Conservation (phyloP, 2,797 vertebrate species). For the Lepus townsendii region DNA sequence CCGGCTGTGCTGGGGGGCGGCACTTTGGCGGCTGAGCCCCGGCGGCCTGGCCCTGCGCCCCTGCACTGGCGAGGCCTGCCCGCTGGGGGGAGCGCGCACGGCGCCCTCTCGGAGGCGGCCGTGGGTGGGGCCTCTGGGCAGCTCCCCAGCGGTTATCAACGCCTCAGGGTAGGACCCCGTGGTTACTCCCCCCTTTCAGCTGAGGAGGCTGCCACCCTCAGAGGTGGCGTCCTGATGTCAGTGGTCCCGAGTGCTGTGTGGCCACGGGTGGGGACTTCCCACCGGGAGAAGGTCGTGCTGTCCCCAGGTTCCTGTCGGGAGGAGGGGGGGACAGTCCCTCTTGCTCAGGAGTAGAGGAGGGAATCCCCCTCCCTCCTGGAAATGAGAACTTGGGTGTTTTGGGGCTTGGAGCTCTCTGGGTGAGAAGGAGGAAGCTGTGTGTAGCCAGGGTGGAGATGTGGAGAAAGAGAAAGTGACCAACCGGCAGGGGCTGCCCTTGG, state of each 20-base stretch:
- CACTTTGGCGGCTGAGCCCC: not conserved
- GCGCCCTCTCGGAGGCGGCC: not conserved
- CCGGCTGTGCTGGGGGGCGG: slow-evolving; percentile 48
- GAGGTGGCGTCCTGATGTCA: not conserved
- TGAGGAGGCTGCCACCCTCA: not conserved
- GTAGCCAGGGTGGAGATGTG: not conserved
- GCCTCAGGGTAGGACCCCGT: not conserved
- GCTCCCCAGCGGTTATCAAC: not conserved
- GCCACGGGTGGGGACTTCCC: not conserved
- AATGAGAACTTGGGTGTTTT: not conserved
- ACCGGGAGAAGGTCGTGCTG: not conserved
- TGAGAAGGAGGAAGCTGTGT: not conserved
- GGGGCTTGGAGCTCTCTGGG: not conserved
- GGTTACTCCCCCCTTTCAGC: not conserved
- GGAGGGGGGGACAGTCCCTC: not conserved
- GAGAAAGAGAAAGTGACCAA: not conserved
- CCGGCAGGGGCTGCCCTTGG: not conserved
- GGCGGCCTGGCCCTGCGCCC: not conserved
- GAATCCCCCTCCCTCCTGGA: not conserved
- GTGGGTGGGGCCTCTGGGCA: not conserved
- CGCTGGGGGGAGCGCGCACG: slow-evolving; percentile 37
- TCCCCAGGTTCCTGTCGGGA: not conserved
- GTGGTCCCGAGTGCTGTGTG: not conserved
- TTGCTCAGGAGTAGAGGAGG: not conserved
- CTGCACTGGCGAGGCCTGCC: slow-evolving; percentile 6